These are phyloP conservation scores for Miichthys miiuy DNA, from an alignment of 2,797 vertebrate genomes.

Conservation along the genomic window DNA sequence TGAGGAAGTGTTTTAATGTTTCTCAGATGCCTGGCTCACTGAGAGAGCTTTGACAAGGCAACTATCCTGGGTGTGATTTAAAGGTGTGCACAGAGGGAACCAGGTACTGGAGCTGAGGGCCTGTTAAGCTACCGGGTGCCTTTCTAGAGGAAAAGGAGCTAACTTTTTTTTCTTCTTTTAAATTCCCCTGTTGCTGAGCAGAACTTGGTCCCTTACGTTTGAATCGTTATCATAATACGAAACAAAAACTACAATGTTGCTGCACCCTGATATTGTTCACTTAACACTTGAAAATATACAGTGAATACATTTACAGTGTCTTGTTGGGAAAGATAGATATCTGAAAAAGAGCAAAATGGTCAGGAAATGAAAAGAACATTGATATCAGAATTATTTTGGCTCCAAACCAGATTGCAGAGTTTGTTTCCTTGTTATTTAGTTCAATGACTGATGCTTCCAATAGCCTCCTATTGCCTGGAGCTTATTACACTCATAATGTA, in stretches of 20 bases:
- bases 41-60: constrained; percentile 85
- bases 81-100: constrained; percentile 84
- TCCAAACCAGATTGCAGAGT: constrained; percentile 53
- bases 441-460: constrained; percentile 74
- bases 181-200: constrained; percentile 73
- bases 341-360: constrained; percentile 30
- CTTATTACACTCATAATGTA: constrained; percentile 81
- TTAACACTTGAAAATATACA: constrained; percentile 62
- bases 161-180: constrained; percentile 58
- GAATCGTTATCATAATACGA: constrained; percentile 73
- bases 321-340: constrained; percentile 39
- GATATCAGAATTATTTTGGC: constrained; percentile 56
- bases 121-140: constrained; percentile 82
- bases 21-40: constrained; percentile 84
- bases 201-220: constrained; percentile 80
- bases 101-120: constrained; percentile 83
- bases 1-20: constrained; percentile 88
- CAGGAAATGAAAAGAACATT: constrained; percentile 49
- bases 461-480: constrained; percentile 72
- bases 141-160: constrained; percentile 76
- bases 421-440: constrained; percentile 74
- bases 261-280: constrained; percentile 57
- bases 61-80: constrained; percentile 86
- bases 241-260: constrained; percentile 64
- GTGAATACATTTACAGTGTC: constrained; percentile 49